A percentile compares a stretch with the other conserved stretches of the same genome.
phyloP scores from a whole-genome alignment of 2,113 vertebrate species.

The Percopsis transmontana region DNA sequence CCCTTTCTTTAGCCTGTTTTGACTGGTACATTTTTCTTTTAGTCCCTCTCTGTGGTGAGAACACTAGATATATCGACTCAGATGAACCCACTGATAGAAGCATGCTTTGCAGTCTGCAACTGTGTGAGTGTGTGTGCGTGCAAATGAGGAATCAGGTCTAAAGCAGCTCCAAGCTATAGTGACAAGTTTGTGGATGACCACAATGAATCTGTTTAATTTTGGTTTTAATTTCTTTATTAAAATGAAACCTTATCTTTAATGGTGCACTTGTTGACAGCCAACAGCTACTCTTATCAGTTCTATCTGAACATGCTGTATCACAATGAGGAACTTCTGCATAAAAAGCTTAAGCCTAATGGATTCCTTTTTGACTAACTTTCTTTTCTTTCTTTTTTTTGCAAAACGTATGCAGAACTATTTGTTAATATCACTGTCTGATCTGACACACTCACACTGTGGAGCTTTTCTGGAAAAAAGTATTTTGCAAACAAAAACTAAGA shows the following conservation, averaged over 20 bases:
- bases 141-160: background rate
- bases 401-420: constrained; percentile 12
- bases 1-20: constrained; percentile 52
- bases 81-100: constrained; percentile 12
- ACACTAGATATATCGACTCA: constrained; percentile 32
- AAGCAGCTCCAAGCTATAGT: background rate
- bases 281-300: no score
- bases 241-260: constrained; percentile 12
- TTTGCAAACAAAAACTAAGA: constrained; percentile 23
- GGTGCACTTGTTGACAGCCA: background rate
- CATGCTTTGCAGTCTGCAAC: background rate
- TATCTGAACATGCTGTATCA: constrained; percentile 8
- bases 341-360: background rate
- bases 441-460: no score
- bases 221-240: constrained; percentile 10
- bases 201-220: constrained; percentile 24
- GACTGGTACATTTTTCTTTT: constrained; percentile 34
- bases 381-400: background rate
- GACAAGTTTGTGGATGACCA: constrained; percentile 14
- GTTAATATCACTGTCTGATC: constrained; percentile 4
- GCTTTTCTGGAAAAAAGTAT: constrained; percentile 3
- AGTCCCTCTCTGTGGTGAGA: constrained; percentile 26
- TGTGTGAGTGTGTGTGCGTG: constrained; percentile 1
- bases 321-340: background rate
- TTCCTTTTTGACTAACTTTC: no score